These are phyloP conservation scores for Phalangium opilio DNA, from an alignment of 2,888 invertebrate species.

Conservation along the genomic window DNA sequence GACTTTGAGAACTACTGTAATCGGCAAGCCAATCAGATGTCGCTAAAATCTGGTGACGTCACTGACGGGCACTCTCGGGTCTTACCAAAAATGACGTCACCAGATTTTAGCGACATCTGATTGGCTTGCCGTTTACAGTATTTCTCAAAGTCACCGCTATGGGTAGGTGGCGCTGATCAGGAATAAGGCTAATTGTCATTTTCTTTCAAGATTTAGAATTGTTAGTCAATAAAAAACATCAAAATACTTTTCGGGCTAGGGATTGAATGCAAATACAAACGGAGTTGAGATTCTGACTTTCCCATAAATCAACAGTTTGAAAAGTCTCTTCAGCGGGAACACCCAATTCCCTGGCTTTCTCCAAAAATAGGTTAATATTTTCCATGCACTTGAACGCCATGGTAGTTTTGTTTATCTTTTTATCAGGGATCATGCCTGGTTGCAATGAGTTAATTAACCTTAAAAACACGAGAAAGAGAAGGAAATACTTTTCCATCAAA, in stretches of 20 bases:
- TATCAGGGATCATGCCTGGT: slow-evolving; percentile 54
- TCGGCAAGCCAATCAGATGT: no score
- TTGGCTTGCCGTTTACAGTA: no score
- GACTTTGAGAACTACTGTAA: no score
- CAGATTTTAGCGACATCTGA: no score
- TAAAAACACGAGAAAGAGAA: not conserved
- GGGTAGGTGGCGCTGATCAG: no score
- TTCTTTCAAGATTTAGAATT: no score
- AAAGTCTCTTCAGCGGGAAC: slow-evolving; percentile 89
- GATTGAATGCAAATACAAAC: slow-evolving; percentile 91
- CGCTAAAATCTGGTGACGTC: no score
- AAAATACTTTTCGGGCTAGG: slow-evolving; percentile 74
- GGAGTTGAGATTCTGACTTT: slow-evolving; percentile 85
- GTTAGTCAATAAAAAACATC: no score
- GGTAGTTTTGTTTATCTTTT: slow-evolving; percentile 76
- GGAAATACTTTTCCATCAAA: not conserved
- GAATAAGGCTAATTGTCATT: no score
- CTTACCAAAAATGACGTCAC: no score
- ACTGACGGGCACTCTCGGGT: no score
- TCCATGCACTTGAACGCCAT: slow-evolving; percentile 99
- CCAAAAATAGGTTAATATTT: slow-evolving; percentile 80
- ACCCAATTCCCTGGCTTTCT: slow-evolving; percentile 65
- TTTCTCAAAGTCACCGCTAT: no score
- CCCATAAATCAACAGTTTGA: slow-evolving; percentile 95
- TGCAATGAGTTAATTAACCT: slow-evolving; percentile 74